Percentiles rank a stretch among this genome's conserved stretches.
These are phyloP conservation scores for Trogon surrucura DNA, from an alignment of 2,113 vertebrate genomes.

Conservation along the genomic window DNA sequence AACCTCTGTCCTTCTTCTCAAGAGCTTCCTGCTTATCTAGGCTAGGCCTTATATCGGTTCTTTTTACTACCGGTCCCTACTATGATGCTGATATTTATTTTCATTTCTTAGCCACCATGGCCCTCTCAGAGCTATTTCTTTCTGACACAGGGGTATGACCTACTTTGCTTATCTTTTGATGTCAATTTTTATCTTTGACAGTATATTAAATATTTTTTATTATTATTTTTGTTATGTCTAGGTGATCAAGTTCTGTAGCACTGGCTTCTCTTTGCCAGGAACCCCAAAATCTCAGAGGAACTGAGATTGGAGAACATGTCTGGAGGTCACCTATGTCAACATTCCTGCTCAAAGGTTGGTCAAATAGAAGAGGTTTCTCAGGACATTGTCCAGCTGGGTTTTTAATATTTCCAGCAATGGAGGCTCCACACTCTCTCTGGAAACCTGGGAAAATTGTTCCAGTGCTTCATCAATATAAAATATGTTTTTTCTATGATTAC, in stretches of 20 bases:
- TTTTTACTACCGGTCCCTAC: neutral
- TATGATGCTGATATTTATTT: neutral
- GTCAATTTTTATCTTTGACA: neutral
- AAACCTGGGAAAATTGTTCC: neutral
- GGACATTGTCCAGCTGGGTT: fast-evolving
- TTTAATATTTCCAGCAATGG: neutral
- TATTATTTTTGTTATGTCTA: neutral
- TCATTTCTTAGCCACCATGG: fast-evolving
- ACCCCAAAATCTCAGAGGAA: neutral
- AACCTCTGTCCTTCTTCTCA: neutral
- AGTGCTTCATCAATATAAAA: neutral
- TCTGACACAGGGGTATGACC: neutral
- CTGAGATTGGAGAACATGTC: neutral
- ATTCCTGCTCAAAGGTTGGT: fast-evolving
- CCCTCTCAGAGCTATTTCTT: neutral
- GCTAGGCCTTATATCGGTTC: neutral
- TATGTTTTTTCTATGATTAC: fast-evolving
- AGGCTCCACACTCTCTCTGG: neutral
- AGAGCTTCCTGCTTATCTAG: neutral
- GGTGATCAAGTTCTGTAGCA: neutral
- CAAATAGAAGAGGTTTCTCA: neutral
- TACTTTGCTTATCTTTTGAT: neutral
- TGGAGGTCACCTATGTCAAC: neutral
- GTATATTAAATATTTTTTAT: neutral
- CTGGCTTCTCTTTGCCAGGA: neutral